phyloP scores from a whole-genome alignment of 1,140 invertebrate genomes.

The Temnothorax longispinosus region DNA sequence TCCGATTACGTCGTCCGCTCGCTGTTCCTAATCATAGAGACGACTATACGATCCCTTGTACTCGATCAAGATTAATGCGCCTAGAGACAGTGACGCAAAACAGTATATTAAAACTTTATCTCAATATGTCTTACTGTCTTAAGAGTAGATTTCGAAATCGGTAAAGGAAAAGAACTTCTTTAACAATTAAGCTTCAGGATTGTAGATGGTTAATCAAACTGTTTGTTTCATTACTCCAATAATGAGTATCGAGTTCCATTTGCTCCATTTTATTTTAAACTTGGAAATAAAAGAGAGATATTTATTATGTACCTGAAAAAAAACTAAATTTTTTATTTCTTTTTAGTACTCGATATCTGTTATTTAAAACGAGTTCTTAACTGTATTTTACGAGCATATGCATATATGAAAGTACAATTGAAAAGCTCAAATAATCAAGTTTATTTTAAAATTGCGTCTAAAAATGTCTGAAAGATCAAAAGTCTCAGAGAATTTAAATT shows the following conservation, averaged over 20 bases:
- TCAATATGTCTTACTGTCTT: neutral
- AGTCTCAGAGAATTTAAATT: neutral
- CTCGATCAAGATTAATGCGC: constrained; percentile 18
- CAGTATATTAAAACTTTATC: neutral
- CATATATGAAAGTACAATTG: neutral
- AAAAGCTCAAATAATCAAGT: neutral
- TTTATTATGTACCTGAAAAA: neutral
- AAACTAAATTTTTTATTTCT: neutral
- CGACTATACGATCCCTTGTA: constrained; percentile 7
- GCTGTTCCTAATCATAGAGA: constrained; percentile 30
- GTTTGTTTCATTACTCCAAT: neutral
- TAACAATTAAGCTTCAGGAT: neutral
- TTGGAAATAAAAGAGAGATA: neutral
- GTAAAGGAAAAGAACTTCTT: neutral
- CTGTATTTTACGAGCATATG: neutral
- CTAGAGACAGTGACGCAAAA: neutral
- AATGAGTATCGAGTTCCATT: neutral
- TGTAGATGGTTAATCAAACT: neutral
- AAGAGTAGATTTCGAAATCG: neutral
- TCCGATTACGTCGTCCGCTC: constrained; percentile 1
- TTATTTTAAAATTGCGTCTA: neutral
- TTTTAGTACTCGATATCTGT: neutral
- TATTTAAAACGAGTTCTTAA: neutral
- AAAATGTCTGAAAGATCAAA: neutral
- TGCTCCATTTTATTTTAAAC: neutral